Conservation (phyloP, 2,113 vertebrate genomes). For the Meles meles region DNA sequence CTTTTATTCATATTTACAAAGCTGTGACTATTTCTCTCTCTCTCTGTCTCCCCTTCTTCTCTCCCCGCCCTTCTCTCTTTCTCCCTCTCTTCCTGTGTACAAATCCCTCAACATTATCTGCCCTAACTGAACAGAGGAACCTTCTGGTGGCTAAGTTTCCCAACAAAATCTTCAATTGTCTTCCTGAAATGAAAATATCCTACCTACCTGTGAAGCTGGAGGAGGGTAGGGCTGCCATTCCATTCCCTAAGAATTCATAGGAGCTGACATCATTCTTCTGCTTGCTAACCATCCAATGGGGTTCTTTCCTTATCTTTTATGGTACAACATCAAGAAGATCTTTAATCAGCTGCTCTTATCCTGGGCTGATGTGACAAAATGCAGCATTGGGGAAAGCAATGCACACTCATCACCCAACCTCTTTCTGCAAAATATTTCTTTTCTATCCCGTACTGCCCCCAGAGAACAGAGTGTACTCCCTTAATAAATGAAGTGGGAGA, state of each 20-base stretch:
- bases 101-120: neutral
- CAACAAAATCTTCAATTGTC: conserved; percentile 22
- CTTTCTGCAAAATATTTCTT: conserved; percentile 41
- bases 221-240: neutral
- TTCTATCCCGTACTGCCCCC: neutral
- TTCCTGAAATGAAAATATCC: conserved; percentile 18
- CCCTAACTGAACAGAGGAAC: conserved; percentile 65
- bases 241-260: neutral
- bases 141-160: conserved; percentile 78
- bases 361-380: conserved; percentile 60
- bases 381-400: conserved; percentile 56
- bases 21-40: neutral
- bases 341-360: conserved; percentile 12
- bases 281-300: conserved; percentile 48
- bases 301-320: conserved; percentile 51
- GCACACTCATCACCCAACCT: neutral
- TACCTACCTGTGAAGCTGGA: conserved; percentile 53
- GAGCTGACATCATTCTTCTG: conserved; percentile 40
- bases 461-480: neutral
- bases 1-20: conserved; percentile 25
- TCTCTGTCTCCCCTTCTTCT: neutral
- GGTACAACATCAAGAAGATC: neutral
- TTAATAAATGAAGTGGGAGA: conserved; percentile 45
- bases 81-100: neutral
- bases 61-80: neutral